A percentile compares a stretch with the other conserved stretches of the same genome.
These are phyloP conservation scores for Hydra vulgaris DNA, from an alignment of 30 jellyfish, hydroid and myxozoan genomes.

Conservation along the genomic window DNA sequence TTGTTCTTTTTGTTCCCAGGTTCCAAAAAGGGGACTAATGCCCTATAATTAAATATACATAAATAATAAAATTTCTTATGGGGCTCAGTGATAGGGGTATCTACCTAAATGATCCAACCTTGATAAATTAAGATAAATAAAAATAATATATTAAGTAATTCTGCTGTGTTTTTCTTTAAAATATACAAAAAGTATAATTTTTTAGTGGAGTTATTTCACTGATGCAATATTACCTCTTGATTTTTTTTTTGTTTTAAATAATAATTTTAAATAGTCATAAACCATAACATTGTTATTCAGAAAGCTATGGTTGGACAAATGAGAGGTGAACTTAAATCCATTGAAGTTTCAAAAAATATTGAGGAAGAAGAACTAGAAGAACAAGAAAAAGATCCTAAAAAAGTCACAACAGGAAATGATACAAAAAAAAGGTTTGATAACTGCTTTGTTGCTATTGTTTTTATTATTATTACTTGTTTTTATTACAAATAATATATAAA, in stretches of 20 bases:
- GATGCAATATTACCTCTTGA: background rate
- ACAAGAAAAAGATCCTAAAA: slow-evolving; percentile 4
- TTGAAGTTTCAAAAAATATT: slow-evolving; percentile 61
- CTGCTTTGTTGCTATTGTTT: background rate
- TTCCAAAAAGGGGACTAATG: too few species aligned
- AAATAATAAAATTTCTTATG: too few species aligned
- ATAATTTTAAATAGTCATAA: background rate
- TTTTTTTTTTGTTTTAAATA: background rate
- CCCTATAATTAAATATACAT: too few species aligned
- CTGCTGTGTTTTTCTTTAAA: background rate
- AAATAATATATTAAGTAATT: background rate
- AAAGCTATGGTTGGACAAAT: slow-evolving; percentile 75
- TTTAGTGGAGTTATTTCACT: background rate
- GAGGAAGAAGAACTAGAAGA: slow-evolving; percentile 28
- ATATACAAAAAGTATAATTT: background rate
- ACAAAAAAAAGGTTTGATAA: slow-evolving; percentile 1
- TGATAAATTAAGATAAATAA: too few species aligned
- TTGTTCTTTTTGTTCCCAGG: too few species aligned
- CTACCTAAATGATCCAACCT: too few species aligned
- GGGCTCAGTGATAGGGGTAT: too few species aligned
- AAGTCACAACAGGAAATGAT: slow-evolving; percentile 27
- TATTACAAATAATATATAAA: too few species aligned
- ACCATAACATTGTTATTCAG: too few species aligned
- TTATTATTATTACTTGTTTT: background rate
- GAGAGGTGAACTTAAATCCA: slow-evolving; percentile 84